These are phyloP conservation scores for Augochlorella aurata DNA, from an alignment of 2,888 invertebrate species.

Conservation along the genomic window DNA sequence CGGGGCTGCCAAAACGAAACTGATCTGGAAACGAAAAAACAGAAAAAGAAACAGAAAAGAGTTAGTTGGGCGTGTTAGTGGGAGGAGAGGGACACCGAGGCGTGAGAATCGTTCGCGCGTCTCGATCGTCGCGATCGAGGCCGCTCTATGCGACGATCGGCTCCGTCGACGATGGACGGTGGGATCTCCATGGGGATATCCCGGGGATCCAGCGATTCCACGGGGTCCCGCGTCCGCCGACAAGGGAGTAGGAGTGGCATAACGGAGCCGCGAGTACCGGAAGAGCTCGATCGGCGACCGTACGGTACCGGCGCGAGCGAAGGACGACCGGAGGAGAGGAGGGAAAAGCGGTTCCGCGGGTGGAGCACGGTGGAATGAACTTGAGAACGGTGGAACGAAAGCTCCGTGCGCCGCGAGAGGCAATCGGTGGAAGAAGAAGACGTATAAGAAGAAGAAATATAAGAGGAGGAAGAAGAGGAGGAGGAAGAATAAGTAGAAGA, in stretches of 20 bases:
- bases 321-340: constrained; percentile 60
- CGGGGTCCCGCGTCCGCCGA: constrained; percentile 41
- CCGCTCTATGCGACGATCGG: too few species aligned
- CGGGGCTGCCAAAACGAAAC: too few species aligned
- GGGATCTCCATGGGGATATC: too few species aligned
- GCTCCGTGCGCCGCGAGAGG: constrained; percentile 47
- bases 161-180: too few species aligned
- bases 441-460: constrained; percentile 48
- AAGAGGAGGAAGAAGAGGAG: constrained; percentile 56
- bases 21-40: constrained; percentile 1
- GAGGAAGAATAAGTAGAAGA: constrained; percentile 55
- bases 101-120: too few species aligned
- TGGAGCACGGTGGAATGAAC: constrained; percentile 26
- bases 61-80: constrained; percentile 44
- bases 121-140: too few species aligned
- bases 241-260: constrained; percentile 54
- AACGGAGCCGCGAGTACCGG: constrained; percentile 68
- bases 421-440: constrained; percentile 38
- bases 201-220: too few species aligned
- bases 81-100: neutral
- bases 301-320: constrained; percentile 77
- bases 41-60: constrained; percentile 7
- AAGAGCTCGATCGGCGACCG: constrained; percentile 69
- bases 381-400: constrained; percentile 39
- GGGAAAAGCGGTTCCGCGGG: constrained; percentile 47